These are phyloP conservation scores for Cosmia pyralina DNA, from an alignment of 2,888 invertebrate genomes.

Conservation along the genomic window DNA sequence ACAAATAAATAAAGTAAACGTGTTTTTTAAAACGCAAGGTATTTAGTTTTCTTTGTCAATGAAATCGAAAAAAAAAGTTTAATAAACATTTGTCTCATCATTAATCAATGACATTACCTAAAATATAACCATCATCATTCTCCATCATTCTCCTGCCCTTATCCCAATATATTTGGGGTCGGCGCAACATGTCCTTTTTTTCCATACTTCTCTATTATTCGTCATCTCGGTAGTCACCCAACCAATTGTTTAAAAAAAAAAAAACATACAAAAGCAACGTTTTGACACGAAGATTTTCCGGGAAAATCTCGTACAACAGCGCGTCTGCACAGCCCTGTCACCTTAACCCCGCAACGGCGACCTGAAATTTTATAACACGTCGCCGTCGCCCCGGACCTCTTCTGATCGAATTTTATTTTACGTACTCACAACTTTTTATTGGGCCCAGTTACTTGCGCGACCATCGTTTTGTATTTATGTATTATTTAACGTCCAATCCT, in stretches of 20 bases:
- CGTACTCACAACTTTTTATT: constrained; percentile 84
- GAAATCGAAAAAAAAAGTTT: too few species aligned
- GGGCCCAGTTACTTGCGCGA: constrained; percentile 74
- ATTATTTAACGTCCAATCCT: constrained; percentile 84
- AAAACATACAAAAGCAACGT: background rate
- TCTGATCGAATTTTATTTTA: constrained; percentile 86
- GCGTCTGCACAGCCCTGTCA: constrained; percentile 64
- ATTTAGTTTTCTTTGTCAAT: too few species aligned
- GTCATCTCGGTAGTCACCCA: too few species aligned
- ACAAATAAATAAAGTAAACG: background rate
- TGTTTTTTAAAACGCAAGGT: background rate
- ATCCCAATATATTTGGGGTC: too few species aligned
- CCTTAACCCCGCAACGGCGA: constrained; percentile 77
- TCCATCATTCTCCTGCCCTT: too few species aligned
- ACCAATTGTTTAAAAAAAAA: background rate
- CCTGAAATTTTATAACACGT: constrained; percentile 78
- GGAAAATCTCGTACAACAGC: constrained; percentile 43
- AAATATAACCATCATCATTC: too few species aligned
- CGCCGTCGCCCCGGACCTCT: constrained; percentile 66
- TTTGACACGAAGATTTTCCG: background rate
- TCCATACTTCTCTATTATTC: too few species aligned
- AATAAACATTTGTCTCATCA: background rate
- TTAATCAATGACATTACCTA: background rate
- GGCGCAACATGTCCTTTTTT: too few species aligned
- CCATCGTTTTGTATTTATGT: constrained; percentile 83